These are phyloP conservation scores for Chrysochloris asiatica DNA, from an alignment of 2,113 vertebrate species.

Conservation along the genomic window DNA sequence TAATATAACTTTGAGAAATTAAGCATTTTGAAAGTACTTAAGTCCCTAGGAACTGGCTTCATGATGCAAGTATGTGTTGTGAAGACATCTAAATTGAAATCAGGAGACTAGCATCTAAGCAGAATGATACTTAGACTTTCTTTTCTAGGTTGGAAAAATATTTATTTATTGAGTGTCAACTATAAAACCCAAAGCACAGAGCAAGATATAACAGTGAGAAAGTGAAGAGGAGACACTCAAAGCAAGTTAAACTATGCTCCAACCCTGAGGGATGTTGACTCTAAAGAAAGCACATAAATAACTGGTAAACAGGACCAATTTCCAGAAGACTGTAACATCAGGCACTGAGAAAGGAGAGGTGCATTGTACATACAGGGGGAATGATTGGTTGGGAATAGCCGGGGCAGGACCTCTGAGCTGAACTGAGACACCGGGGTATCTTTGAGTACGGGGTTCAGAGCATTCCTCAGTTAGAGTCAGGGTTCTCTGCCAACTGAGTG, in stretches of 20 bases:
- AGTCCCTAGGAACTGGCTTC: not conserved
- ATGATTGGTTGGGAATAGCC: not conserved
- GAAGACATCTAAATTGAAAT: not conserved
- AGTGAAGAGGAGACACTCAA: not conserved
- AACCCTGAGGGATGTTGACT: not conserved
- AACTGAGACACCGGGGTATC: not conserved
- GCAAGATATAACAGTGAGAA: not conserved
- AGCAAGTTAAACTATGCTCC: not conserved
- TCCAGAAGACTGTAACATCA: not conserved
- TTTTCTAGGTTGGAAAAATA: not conserved
- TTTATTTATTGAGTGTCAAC: not conserved
- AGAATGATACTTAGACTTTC: not conserved
- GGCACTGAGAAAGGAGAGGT: not conserved
- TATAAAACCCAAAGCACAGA: not conserved
- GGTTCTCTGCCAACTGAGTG: not conserved
- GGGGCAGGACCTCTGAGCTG: not conserved
- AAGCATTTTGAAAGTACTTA: not conserved
- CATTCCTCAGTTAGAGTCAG: not conserved
- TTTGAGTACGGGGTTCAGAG: not conserved
- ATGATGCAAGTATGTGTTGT: not conserved
- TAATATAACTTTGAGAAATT: not conserved
- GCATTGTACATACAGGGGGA: too few relatives aligned
- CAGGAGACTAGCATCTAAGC: not conserved
- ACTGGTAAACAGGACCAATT: not conserved
- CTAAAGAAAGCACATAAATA: not conserved